phyloP scores from a whole-genome alignment of 2,113 vertebrate genomes.

The Actenoides lindsayi region DNA sequence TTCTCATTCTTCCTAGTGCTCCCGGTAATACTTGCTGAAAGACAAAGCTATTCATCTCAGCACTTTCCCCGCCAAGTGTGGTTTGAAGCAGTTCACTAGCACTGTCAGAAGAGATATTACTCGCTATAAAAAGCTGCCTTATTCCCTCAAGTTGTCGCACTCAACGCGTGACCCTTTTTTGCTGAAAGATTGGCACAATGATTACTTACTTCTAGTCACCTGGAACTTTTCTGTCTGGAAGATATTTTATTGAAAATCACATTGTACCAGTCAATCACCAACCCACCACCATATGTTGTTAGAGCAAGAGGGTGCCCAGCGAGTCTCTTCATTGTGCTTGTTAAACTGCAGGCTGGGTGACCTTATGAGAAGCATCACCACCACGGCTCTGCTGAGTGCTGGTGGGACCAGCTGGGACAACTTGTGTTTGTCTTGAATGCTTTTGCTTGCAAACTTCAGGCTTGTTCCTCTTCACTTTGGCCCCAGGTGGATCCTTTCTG shows the following conservation, averaged over 20 bases:
- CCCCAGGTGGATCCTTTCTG: background rate
- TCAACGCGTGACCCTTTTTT: conserved; percentile 58
- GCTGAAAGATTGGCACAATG: conserved; percentile 46
- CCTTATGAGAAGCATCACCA: background rate
- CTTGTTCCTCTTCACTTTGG: background rate
- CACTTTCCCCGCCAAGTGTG: conserved; percentile 53
- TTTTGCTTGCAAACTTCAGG: background rate
- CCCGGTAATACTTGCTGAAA: conserved; percentile 65
- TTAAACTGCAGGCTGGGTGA: conserved; percentile 12
- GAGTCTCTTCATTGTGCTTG: background rate
- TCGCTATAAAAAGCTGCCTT: conserved; percentile 69
- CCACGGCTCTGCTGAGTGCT: background rate
- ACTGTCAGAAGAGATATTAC: conserved; percentile 78
- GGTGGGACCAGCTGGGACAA: background rate
- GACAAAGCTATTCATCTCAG: conserved; percentile 73
- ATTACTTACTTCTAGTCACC: conserved; percentile 67
- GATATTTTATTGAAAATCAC: conserved; percentile 63
- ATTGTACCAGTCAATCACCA: conserved; percentile 64
- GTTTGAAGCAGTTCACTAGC: conserved; percentile 64
- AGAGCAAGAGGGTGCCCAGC: conserved; percentile 19
- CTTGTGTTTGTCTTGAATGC: background rate
- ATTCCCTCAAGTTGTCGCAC: conserved; percentile 35
- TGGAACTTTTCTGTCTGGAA: conserved; percentile 66
- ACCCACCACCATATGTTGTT: conserved; percentile 49
- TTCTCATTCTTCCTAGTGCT: conserved; percentile 62